Evolutionary conservation across 2,113 vertebrate genomes (phyloP).

Genomic region (Stomatorhinus ivindoensis): DNA sequence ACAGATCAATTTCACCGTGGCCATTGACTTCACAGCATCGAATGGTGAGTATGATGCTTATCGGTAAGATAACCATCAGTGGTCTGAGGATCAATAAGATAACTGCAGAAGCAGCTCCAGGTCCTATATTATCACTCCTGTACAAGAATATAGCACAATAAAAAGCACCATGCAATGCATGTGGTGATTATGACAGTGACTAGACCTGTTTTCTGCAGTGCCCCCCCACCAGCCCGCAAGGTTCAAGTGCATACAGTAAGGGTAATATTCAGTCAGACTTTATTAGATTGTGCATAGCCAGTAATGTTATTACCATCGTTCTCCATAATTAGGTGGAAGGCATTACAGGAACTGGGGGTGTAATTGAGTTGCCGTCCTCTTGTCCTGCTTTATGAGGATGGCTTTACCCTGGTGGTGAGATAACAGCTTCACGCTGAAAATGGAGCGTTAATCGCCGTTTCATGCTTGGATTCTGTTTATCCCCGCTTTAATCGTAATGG

Average conservation of each 20-base stretch:
- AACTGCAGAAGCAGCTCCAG: not conserved
- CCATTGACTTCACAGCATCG: slow-evolving; percentile 97
- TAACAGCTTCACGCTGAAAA: not conserved
- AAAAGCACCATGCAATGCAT: not conserved
- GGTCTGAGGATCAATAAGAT: not conserved
- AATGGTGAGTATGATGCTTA: slow-evolving; percentile 73
- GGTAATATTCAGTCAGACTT: slow-evolving; percentile 3
- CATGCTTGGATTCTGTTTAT: not conserved
- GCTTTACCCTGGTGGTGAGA: not conserved
- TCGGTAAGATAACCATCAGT: not conserved
- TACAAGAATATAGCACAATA: not conserved
- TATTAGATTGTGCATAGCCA: not conserved
- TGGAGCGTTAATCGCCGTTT: not conserved
- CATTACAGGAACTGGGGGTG: not conserved
- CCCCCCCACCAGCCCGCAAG: not conserved
- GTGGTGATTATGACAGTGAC: not conserved
- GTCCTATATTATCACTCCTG: not conserved
- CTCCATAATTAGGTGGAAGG: not conserved
- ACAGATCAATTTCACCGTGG: slow-evolving; percentile 98
- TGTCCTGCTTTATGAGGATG: not conserved
- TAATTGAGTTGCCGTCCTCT: not conserved
- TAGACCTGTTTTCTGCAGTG: not conserved
- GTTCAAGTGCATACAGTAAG: not conserved
- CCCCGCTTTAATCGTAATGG: not conserved
- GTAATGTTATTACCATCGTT: not conserved